Percentiles rank a stretch among this genome's conserved stretches.
Conservation (phyloP, 1,140 invertebrate species). For the Drosophila tani region DNA sequence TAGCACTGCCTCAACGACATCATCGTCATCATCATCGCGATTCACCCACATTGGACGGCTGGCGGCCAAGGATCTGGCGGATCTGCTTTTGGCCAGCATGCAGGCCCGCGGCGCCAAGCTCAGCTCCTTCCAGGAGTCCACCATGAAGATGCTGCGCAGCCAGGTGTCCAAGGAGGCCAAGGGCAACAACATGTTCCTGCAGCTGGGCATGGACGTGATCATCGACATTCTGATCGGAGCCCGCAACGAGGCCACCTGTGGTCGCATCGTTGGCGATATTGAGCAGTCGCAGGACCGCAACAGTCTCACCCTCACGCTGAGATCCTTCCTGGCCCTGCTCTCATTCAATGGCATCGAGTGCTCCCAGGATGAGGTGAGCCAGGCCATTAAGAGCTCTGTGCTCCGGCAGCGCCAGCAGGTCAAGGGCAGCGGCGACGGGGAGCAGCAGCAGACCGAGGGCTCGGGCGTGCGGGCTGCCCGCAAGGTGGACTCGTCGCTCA, state of each 20-base stretch:
- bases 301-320: constrained; percentile 49
- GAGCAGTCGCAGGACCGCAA: constrained; percentile 56
- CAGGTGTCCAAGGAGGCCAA: constrained; percentile 35
- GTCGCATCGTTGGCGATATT: constrained; percentile 60
- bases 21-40: background rate
- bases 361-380: constrained; percentile 54
- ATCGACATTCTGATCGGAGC: constrained; percentile 65
- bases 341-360: constrained; percentile 66
- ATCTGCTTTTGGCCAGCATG: constrained; percentile 69
- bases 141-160: constrained; percentile 43
- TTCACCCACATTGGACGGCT: constrained; percentile 53
- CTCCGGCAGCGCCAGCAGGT: constrained; percentile 7
- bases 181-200: constrained; percentile 31
- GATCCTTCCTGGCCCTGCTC: constrained; percentile 61
- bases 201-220: constrained; percentile 68
- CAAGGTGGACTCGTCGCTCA: constrained; percentile 5
- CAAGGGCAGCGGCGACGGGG: background rate
- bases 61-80: constrained; percentile 72
- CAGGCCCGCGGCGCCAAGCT: constrained; percentile 56
- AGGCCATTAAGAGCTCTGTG: constrained; percentile 59
- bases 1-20: background rate
- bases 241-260: constrained; percentile 41
- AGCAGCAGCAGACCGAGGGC: constrained; percentile 18
- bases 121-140: constrained; percentile 37
- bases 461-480: constrained; percentile 48